Percentiles rank a stretch among this genome's conserved stretches.
These are phyloP conservation scores for Todiramphus chloris DNA, from an alignment of 2,113 vertebrate genomes.

Conservation along the genomic window DNA sequence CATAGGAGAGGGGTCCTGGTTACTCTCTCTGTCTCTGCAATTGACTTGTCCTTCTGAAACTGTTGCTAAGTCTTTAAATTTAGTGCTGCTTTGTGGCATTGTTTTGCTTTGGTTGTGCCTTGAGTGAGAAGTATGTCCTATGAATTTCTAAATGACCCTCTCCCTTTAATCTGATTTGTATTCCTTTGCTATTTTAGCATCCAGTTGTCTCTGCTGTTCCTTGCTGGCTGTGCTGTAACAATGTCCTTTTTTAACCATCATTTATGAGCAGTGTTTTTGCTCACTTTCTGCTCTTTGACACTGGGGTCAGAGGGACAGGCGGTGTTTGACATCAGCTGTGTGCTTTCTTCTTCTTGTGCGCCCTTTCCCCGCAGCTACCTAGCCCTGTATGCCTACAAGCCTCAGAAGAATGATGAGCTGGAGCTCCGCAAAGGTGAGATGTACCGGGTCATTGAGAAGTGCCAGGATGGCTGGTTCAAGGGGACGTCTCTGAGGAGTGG, in stretches of 20 bases:
- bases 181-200: background rate
- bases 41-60: background rate
- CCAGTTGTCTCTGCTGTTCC: background rate
- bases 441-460: constrained; percentile 97
- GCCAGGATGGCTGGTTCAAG: constrained; percentile 98
- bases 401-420: constrained; percentile 96
- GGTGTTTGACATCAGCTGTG: background rate
- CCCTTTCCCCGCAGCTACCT: constrained; percentile 77
- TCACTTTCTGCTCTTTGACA: background rate
- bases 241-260: background rate
- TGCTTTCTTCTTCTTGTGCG: background rate
- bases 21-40: background rate
- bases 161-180: background rate
- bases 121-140: background rate
- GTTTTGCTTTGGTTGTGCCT: background rate
- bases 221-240: background rate
- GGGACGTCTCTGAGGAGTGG: constrained; percentile 91
- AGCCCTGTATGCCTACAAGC: constrained; percentile 96
- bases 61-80: background rate
- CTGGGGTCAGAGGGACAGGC: background rate
- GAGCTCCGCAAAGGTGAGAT: constrained; percentile 97
- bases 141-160: background rate
- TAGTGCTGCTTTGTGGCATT: background rate
- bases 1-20: background rate
- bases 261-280: background rate